Conservation (phyloP, 2,888 invertebrate genomes). For the Chromoteleia sp. region DNA sequence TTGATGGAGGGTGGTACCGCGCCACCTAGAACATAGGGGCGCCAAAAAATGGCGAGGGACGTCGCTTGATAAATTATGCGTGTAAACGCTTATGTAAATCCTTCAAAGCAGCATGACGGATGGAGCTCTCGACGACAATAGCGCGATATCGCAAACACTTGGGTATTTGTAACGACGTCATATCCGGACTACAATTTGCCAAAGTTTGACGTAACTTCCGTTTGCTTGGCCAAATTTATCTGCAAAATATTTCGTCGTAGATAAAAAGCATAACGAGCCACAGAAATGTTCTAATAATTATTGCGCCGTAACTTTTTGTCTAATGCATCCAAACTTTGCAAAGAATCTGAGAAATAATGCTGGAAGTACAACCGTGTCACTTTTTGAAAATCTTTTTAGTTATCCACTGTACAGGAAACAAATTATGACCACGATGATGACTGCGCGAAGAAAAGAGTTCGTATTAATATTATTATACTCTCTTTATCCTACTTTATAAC, state of each 20-base stretch:
- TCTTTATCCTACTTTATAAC: too few relatives aligned
- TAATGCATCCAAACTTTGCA: neutral
- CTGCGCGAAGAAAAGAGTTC: too few relatives aligned
- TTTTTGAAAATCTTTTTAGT: constrained; percentile 1
- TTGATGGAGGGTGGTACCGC: constrained; percentile 50
- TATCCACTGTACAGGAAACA: too few relatives aligned
- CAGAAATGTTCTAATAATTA: constrained; percentile 15
- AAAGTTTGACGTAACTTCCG: constrained; percentile 24
- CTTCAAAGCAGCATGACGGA: constrained; percentile 71
- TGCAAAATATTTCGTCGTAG: neutral
- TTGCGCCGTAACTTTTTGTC: neutral
- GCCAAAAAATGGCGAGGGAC: constrained; percentile 63
- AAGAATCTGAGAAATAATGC: neutral
- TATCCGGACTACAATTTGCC: constrained; percentile 47
- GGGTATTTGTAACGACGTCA: constrained; percentile 32
- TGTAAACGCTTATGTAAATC: constrained; percentile 81
- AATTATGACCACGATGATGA: too few relatives aligned
- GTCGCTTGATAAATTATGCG: constrained; percentile 78
- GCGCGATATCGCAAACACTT: constrained; percentile 60
- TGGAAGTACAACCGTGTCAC: constrained; percentile 9
- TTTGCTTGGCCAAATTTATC: neutral
- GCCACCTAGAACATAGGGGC: constrained; percentile 39
- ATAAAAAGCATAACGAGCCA: too few relatives aligned
- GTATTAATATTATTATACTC: too few relatives aligned
- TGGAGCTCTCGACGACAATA: constrained; percentile 65